Evolutionary conservation across 1,140 invertebrate species (phyloP), one percentile per base, ranked within the genome.

Genomic region (Orchesella cincta): DNA sequence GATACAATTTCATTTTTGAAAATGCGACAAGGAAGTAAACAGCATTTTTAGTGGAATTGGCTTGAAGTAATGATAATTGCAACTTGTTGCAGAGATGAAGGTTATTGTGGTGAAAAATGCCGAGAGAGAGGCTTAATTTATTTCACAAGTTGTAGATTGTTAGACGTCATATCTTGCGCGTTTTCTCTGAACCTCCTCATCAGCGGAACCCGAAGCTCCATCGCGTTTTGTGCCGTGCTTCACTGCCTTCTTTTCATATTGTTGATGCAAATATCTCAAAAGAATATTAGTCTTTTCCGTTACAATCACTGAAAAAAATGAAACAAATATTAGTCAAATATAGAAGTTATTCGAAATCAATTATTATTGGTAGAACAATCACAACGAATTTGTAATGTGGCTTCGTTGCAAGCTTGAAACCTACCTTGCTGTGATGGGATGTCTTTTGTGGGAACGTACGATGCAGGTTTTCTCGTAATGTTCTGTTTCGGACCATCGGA

Each of bases 251-350:
- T 94, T 96, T 83, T 96, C 94, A 93, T 93, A 96, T 86, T 95
- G 93, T 83, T 96, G 94, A 83, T 96, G 94, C 76, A 98, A 89
- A 85, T 95, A 98, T 87, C 94, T 90, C 83, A 98, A 85, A 74
- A 98, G 87, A 81, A 98, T 96, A 84, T 95, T 96, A 64, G 94
- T 94, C 87, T 96, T 96, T 86, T 97, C 95, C 84, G 94, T 96
- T 31, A 96, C 95, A 85, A 97, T 97, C 83, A 96, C 92, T 93
- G 87, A 79, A 92, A 90, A 83, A 81, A 83, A 84, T 85, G 84
- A 83, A 74, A 79, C 70, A 78, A 28, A 75, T n/a, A n/a, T n/a
- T n/a, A n/a, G n/a, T n/a, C n/a, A n/a, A n/a, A n/a, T n/a, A n/a
- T n/a, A n/a, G n/a, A n/a, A n/a, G n/a, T n/a, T n/a, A n/a, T 16